These are phyloP conservation scores for Arrhopalites spinosus DNA, from an alignment of 2,888 invertebrate genomes.

Conservation along the genomic window DNA sequence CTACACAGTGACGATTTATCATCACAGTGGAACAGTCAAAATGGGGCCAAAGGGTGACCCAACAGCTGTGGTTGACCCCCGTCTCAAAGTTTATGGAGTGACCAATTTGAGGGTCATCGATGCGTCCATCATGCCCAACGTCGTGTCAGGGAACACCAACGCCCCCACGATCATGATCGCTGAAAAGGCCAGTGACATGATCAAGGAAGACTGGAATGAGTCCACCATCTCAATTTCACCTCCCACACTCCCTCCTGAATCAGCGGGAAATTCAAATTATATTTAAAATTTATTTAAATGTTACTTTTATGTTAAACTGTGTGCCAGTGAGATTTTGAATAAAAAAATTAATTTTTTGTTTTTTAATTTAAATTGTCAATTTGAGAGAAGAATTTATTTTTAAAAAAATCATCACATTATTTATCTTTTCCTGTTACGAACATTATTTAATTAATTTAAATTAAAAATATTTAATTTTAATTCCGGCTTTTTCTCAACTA, in stretches of 20 bases:
- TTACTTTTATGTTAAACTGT: too few species aligned
- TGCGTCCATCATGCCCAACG: conserved; percentile 83
- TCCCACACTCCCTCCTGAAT: not conserved
- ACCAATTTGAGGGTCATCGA: conserved; percentile 78
- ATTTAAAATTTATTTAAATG: too few species aligned
- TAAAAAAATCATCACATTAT: too few species aligned
- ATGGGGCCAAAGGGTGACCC: conserved; percentile 72
- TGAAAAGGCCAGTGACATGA: conserved; percentile 75
- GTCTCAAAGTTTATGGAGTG: conserved; percentile 66
- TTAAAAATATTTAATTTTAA: too few species aligned
- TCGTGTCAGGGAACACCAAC: conserved; percentile 85
- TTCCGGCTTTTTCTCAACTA: too few species aligned
- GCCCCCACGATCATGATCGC: conserved; percentile 77
- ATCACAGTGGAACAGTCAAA: conserved; percentile 78
- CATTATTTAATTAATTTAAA: too few species aligned
- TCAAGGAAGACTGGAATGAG: conserved; percentile 63
- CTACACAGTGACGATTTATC: conserved; percentile 79
- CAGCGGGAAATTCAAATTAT: too few species aligned
- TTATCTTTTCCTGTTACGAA: too few species aligned
- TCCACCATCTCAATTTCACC: not conserved
- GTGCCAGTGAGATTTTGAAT: too few species aligned
- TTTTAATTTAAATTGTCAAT: too few species aligned
- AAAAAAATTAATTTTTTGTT: too few species aligned
- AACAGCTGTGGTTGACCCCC: conserved; percentile 72
- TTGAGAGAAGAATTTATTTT: too few species aligned